phyloP scores from a whole-genome alignment of 2,888 invertebrate species.

The Luperina nickerlii region DNA sequence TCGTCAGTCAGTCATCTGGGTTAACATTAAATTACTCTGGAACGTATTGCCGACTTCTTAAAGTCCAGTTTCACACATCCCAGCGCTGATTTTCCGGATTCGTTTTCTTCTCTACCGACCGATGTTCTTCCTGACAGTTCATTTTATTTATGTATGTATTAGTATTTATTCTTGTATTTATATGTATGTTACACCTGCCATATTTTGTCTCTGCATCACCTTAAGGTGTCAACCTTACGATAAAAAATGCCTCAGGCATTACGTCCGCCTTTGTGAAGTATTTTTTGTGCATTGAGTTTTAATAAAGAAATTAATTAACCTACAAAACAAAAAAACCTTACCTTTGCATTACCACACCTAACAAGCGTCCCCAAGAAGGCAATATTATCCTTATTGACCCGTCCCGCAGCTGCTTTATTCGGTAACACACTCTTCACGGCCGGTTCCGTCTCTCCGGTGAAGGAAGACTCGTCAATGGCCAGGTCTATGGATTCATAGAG shows the following conservation, averaged over 20 bases:
- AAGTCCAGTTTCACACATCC: background rate
- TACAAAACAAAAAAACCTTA: constrained; percentile 71
- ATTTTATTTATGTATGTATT: too few relatives aligned
- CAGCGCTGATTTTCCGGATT: too few relatives aligned
- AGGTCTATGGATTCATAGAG: constrained; percentile 98
- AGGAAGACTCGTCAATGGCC: constrained; percentile 99
- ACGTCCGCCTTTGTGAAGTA: too few relatives aligned
- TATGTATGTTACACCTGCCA: too few relatives aligned
- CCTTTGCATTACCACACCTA: constrained; percentile 98
- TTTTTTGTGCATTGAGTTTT: too few relatives aligned
- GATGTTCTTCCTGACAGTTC: too few relatives aligned
- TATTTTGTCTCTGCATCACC: too few relatives aligned
- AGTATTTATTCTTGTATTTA: too few relatives aligned
- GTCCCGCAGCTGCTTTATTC: constrained; percentile 91
- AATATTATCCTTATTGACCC: constrained; percentile 95
- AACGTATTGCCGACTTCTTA: background rate
- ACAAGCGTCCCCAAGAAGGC: constrained; percentile 99
- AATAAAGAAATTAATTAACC: background rate
- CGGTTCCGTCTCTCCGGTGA: constrained; percentile 99
- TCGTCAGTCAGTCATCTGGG: background rate
- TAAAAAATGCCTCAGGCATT: too few relatives aligned
- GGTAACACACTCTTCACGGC: constrained; percentile 94
- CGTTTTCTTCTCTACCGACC: too few relatives aligned
- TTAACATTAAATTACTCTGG: background rate
- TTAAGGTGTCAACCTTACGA: too few relatives aligned